Evolutionary conservation across 1,140 invertebrate species (phyloP), one percentile per base, ranked within the genome.

Genomic region (Zaprionus vittiger): DNA sequence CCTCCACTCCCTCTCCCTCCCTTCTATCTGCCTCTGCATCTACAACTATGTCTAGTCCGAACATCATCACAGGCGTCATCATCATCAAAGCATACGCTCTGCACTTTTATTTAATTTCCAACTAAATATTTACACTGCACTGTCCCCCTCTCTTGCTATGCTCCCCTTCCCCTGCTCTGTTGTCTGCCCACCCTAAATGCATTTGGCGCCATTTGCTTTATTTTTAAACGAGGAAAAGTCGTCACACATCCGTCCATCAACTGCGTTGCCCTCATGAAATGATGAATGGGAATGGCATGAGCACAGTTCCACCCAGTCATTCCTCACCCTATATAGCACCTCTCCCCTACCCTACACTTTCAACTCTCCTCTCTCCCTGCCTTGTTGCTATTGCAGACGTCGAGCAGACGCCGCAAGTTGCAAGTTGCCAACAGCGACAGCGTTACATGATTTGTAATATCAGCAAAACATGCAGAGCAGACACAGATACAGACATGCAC

Each of bases 231-330:
- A 86, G 72, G 74, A 73, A 89, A 84, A 84, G 77, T 84, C 83
- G 84, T 90, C 85, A 89, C 84, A 89, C 85, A 89, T 89, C 81
- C 84, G 85, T 90, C 84, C 84, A 89, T 89, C 84, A 90, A 81
- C 62, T 78, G 63, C 31, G 56, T 14, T 22, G 38, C 78, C 57
- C 67, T 71, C 70, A 49, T 41, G 54, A 47, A 78, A 83, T 89
- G 84, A 87, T 89, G 84, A 87, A 87, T 87, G 84, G 73, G 70
- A 15, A 24, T 60, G 73, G 38, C 14, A 68, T 68, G 64, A 56
- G 70, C 71, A 65, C 63, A 60, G 64, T 52, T 52, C 55, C 63
- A 59, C 28, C 55, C 49, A 47, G 26, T 61, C 26, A 67, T 60
- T 26, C 26, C 52, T 65, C 63, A 38, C 5, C 63, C 17, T 20